Percentiles rank a stretch among this genome's conserved stretches.
These are phyloP conservation scores for Elaeidobius kamerunicus DNA, from an alignment of 2,888 invertebrate species.

Conservation along the genomic window DNA sequence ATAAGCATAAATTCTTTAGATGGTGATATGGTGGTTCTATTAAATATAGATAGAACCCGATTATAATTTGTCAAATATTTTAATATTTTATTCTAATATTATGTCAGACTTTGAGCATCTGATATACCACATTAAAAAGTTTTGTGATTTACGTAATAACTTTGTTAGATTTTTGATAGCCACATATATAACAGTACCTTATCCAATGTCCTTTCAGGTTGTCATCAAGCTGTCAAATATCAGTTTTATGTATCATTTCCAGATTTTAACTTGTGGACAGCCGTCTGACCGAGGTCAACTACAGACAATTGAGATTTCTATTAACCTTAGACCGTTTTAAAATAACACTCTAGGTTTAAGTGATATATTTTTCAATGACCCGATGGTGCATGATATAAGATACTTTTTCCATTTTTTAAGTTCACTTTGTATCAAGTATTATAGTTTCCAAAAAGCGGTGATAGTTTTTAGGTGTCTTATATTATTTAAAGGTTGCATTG, in stretches of 20 bases:
- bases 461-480: slow-evolving; percentile 7
- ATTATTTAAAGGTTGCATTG: not conserved
- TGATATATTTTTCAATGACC: slow-evolving; percentile 8
- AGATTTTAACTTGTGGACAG: slow-evolving; percentile 41
- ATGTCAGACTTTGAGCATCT: too few species aligned
- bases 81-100: too few species aligned
- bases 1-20: too few species aligned
- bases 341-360: slow-evolving; percentile 22
- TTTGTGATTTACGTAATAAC: too few species aligned
- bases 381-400: slow-evolving; percentile 4
- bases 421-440: slow-evolving; percentile 13
- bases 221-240: slow-evolving; percentile 42
- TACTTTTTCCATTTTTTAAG: slow-evolving; percentile 13
- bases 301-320: slow-evolving; percentile 22
- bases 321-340: slow-evolving; percentile 16
- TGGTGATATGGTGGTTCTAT: too few species aligned
- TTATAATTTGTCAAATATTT: too few species aligned
- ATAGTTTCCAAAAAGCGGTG: slow-evolving; percentile 1
- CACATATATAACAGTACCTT: slow-evolving; percentile 18
- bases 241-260: slow-evolving; percentile 48
- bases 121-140: too few species aligned
- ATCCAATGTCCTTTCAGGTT: slow-evolving; percentile 15
- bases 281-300: slow-evolving; percentile 25
- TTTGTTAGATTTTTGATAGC: too few species aligned
- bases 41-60: too few species aligned